Evolutionary conservation across 2,797 vertebrate species (phyloP).

Genomic region (Spondyliosoma cantharus): DNA sequence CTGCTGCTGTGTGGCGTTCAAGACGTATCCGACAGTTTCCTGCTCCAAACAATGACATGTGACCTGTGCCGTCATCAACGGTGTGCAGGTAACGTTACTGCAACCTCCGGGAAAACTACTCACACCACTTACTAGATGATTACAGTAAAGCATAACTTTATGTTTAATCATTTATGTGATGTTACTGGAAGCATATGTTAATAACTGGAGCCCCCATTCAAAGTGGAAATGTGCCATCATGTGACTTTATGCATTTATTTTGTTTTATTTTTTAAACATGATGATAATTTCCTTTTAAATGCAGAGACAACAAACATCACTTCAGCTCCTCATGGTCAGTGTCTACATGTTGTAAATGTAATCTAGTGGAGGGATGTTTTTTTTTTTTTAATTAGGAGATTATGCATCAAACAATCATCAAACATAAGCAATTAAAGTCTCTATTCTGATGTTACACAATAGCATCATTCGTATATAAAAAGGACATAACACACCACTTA

Average conservation of each 20-base stretch:
- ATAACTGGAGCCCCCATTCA: not conserved
- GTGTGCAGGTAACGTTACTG: conserved; percentile 39
- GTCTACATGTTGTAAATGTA: not conserved
- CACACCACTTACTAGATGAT: not conserved
- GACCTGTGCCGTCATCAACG: conserved; percentile 70
- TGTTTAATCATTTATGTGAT: not conserved
- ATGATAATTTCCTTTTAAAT: not conserved
- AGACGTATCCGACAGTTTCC: conserved; percentile 76
- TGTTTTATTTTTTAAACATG: not conserved
- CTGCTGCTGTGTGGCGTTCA: conserved; percentile 39
- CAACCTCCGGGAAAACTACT: too few relatives aligned
- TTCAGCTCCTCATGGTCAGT: not conserved
- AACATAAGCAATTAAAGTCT: not conserved
- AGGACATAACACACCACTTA: not conserved
- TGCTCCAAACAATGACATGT: conserved; percentile 83
- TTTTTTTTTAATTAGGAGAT: not conserved
- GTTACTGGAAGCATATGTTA: not conserved
- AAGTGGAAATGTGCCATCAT: not conserved
- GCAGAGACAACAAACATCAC: not conserved
- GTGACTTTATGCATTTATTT: not conserved
- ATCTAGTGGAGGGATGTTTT: not conserved
- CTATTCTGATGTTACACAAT: not conserved
- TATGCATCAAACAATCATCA: not conserved
- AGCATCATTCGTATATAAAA: not conserved
- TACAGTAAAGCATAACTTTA: not conserved